Base-by-base conservation (phyloP, 2,888 invertebrate genomes). In the Periphyllus acericola region DNA sequence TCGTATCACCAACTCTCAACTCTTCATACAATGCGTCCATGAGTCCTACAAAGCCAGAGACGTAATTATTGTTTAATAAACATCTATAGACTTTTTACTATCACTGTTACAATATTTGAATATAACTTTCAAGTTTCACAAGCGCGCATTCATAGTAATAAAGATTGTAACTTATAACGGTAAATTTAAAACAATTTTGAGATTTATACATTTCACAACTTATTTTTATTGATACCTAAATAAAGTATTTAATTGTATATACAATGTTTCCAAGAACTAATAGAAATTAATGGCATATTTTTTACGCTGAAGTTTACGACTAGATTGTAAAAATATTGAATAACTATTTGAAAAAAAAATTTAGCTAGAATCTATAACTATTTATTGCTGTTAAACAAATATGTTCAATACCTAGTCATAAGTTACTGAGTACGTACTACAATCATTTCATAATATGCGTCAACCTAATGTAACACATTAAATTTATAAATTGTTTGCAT, bases 21-120 rank as follows among this genome's bases (percentile, higher is more conserved):
- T 98, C 98, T 90, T 96, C 96, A 84, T 93, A 92, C 32, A 98
- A 91, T 0, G 96, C 94, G 91, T 98, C 96, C 95, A 97, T 97
- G 84, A 97, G 92, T 19, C 98, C 94, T 91, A 91, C 89, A 34
- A 91, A 90, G 21, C 91, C 83, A 89, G 34, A 80, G 17, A 81
- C 71, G 29, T 32, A 0, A 71, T 66, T 71, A 71, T 4, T 29
- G 32, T 71, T 60, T 32, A 29, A 32, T 66, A 32, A 32, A 14
- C 17, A 71, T 11, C 29, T 11, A 60, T 25, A 66, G 2, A 66
- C n/a, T 9, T 14, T 11, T 8, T 68, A 68, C 29, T 29, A 11
- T 11, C 29, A n/a, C n/a, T 29, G n/a, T 68, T 68, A 68, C 11
- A 68, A 11, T 55, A 55, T 21, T 55, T 21, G 17, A 55, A 55